A percentile compares a stretch with the other conserved stretches of the same genome.
Conservation (phyloP, 2,888 invertebrate genomes). For the Geophilus truncorum region DNA sequence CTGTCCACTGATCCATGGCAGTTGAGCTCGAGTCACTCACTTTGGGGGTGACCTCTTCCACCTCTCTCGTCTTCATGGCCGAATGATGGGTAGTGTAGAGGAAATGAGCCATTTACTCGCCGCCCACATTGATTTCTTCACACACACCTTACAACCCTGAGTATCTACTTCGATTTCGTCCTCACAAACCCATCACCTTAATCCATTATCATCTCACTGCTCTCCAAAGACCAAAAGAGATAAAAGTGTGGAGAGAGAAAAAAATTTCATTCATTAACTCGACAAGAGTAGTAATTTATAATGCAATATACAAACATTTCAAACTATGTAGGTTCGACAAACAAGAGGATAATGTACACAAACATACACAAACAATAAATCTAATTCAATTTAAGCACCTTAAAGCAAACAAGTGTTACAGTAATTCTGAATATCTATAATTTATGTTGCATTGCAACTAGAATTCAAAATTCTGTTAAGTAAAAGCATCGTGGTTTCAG, state of each 20-base stretch:
- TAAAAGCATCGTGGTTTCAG: no score
- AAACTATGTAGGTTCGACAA: background rate
- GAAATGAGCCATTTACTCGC: conserved; percentile 16
- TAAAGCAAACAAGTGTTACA: background rate
- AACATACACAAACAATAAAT: background rate
- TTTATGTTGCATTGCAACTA: no score
- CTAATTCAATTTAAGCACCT: background rate
- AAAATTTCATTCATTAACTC: background rate
- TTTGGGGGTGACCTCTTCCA: conserved; percentile 14
- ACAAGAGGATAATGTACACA: background rate
- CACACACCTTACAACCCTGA: conserved; percentile 12
- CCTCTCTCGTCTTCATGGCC: conserved; percentile 20
- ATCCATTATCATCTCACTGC: background rate
- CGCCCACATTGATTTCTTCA: conserved; percentile 10
- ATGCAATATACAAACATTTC: background rate
- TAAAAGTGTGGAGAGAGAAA: background rate
- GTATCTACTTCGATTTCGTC: conserved; percentile 12
- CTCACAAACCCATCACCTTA: conserved; percentile 3
- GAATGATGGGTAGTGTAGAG: conserved; percentile 20
- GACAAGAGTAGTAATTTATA: background rate
- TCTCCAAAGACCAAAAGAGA: background rate
- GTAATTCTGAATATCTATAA: no score
- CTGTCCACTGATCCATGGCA: conserved; percentile 4
- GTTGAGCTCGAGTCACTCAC: conserved; percentile 12
- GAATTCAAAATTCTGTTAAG: no score